phyloP scores from a whole-genome alignment of 2,113 vertebrate species.

The Phylloscopus trochilus region DNA sequence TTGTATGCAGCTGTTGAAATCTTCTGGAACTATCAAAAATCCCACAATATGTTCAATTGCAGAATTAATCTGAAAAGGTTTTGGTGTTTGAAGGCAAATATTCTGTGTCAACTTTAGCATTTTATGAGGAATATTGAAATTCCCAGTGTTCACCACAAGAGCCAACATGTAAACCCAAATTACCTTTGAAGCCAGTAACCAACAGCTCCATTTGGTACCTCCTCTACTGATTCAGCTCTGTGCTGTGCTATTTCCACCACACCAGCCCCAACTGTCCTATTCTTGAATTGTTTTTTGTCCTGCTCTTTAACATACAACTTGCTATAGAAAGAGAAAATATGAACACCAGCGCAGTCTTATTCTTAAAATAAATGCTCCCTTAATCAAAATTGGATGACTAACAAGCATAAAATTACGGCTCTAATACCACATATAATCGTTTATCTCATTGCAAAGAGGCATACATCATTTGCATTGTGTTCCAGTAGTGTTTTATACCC shows the following conservation, averaged over 20 bases:
- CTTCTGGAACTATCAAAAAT: not conserved
- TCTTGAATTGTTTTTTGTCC: not conserved
- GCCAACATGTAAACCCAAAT: not conserved
- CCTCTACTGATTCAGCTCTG: not conserved
- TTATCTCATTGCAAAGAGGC: constrained; percentile 40
- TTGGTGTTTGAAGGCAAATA: not conserved
- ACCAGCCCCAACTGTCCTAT: not conserved
- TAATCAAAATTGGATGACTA: constrained; percentile 53
- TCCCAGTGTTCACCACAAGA: not conserved
- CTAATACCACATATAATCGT: constrained; percentile 35
- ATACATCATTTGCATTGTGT: constrained; percentile 48
- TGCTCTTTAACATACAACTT: not conserved
- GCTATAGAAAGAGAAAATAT: not conserved
- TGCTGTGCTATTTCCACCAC: not conserved
- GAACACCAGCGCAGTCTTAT: not conserved
- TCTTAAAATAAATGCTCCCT: constrained; percentile 43
- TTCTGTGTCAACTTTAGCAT: not conserved
- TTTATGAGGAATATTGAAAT: not conserved
- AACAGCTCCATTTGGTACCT: not conserved
- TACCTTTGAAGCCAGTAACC: not conserved
- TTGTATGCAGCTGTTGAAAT: not conserved
- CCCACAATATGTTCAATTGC: not conserved
- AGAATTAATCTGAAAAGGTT: not conserved
- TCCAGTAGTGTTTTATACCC: constrained; percentile 8
- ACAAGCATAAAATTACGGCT: constrained; percentile 39